Conservation (phyloP, 2,113 vertebrate genomes). For the Atrichornis clamosus region DNA sequence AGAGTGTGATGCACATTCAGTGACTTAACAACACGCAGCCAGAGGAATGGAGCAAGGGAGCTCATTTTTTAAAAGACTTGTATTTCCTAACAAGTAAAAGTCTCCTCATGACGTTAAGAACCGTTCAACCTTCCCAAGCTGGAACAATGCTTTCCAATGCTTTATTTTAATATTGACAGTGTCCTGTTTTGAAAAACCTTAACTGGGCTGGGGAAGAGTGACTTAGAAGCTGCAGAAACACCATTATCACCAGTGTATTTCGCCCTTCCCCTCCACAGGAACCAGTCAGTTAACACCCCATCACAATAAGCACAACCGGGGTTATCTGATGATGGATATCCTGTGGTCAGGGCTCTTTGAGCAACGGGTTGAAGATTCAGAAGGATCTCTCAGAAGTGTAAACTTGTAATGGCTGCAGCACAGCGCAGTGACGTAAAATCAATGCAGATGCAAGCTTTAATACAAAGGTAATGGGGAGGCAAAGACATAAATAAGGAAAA, state of each 20-base stretch:
- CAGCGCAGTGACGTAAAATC: constrained; percentile 51
- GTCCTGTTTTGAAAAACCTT: not conserved
- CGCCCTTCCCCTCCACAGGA: not conserved
- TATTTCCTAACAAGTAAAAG: not conserved
- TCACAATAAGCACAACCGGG: accelerated
- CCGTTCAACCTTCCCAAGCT: not conserved
- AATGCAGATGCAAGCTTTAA: constrained; percentile 47
- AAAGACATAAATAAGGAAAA: constrained; percentile 63
- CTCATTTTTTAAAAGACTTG: not conserved
- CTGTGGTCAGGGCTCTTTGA: not conserved
- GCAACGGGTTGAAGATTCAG: constrained; percentile 24
- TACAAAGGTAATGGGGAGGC: constrained; percentile 35
- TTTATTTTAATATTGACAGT: not conserved
- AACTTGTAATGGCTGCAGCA: constrained; percentile 41
- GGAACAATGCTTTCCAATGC: not conserved
- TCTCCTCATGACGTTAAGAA: not conserved
- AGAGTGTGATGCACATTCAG: accelerated
- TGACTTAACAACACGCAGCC: not conserved
- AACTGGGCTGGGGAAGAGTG: not conserved
- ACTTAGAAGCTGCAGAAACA: not conserved
- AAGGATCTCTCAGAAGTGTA: constrained; percentile 7
- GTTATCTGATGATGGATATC: not conserved
- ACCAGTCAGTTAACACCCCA: not conserved
- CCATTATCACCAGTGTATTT: not conserved
- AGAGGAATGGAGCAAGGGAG: not conserved